A percentile compares a stretch with the other conserved stretches of the same genome.
These are phyloP conservation scores for Epinotia demarniana DNA, from an alignment of 2,888 invertebrate species.

Conservation along the genomic window DNA sequence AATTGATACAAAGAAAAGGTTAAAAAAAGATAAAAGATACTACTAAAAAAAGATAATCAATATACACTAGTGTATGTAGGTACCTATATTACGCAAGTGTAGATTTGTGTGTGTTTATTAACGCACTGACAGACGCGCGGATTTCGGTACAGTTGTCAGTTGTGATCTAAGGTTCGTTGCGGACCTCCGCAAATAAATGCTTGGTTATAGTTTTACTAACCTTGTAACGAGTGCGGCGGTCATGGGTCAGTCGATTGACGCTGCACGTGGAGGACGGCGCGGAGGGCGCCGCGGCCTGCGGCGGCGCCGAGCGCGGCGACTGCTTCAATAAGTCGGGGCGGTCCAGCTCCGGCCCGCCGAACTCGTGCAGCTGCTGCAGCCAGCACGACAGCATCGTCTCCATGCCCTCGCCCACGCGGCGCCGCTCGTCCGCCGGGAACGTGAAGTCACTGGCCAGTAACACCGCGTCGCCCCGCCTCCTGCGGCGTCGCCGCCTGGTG, in stretches of 20 bases:
- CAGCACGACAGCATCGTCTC: slow-evolving; percentile 94
- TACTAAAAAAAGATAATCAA: no score
- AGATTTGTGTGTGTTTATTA: no score
- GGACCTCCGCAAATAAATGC: neutral
- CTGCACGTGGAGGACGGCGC: slow-evolving; percentile 82
- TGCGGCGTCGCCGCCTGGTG: slow-evolving; percentile 55
- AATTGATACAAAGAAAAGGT: no score
- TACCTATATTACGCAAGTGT: no score
- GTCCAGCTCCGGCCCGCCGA: slow-evolving; percentile 92
- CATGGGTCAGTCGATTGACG: slow-evolving; percentile 79
- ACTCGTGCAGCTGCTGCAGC: slow-evolving; percentile 93
- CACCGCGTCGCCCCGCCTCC: slow-evolving; percentile 57
- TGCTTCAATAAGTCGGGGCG: slow-evolving; percentile 93
- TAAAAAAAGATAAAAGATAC: no score
- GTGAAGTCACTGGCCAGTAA: slow-evolving; percentile 58
- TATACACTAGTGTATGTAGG: no score
- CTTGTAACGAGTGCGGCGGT: slow-evolving; percentile 93
- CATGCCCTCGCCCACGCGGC: slow-evolving; percentile 87
- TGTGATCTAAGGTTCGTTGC: neutral
- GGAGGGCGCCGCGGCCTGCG: slow-evolving; percentile 56
- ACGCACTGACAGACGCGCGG: no score
- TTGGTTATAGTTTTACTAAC: slow-evolving; percentile 58
- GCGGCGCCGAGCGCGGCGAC: slow-evolving; percentile 84
- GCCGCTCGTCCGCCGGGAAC: slow-evolving; percentile 67
- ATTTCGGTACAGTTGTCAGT: neutral